Evolutionary conservation across 64 coral and sea anemone genomes (phyloP).

Genomic region (Pocillopora verrucosa): DNA sequence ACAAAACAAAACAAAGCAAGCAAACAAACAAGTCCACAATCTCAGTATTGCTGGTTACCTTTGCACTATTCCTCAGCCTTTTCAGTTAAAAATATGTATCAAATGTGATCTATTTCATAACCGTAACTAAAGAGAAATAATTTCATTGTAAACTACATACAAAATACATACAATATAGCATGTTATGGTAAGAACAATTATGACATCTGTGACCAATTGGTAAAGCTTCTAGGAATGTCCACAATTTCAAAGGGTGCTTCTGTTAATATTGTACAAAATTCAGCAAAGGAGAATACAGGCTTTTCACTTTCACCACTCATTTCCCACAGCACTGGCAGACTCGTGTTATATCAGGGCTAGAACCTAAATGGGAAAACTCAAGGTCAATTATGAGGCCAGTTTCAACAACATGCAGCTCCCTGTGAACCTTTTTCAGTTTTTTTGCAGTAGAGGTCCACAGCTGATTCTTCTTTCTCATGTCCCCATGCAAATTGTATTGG

Average conservation of each 20-base stretch:
- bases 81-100: conserved; percentile 9
- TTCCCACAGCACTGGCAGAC: conserved; percentile 5
- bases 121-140: conserved; percentile 18
- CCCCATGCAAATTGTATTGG: conserved; percentile 52
- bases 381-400: background rate
- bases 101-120: conserved; percentile 11
- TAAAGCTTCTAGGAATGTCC: conserved; percentile 7
- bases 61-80: conserved; percentile 13
- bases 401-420: background rate
- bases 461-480: conserved; percentile 24
- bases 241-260: background rate
- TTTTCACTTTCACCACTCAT: conserved; percentile 17
- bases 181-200: conserved; percentile 9
- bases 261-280: conserved; percentile 15
- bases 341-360: background rate
- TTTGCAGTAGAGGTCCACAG: conserved; percentile 11
- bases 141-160: conserved; percentile 21
- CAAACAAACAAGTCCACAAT: background rate
- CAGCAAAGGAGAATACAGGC: background rate
- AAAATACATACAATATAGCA: conserved; percentile 19
- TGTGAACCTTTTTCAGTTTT: conserved; percentile 17
- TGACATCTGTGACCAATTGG: conserved; percentile 15
- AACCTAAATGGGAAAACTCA: background rate
- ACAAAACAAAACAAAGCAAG: background rate
- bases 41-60: background rate